A percentile compares a stretch with the other conserved stretches of the same genome.
These are phyloP conservation scores for Drosophila demipolita DNA, from an alignment of 2,888 invertebrate species.

Conservation along the genomic window DNA sequence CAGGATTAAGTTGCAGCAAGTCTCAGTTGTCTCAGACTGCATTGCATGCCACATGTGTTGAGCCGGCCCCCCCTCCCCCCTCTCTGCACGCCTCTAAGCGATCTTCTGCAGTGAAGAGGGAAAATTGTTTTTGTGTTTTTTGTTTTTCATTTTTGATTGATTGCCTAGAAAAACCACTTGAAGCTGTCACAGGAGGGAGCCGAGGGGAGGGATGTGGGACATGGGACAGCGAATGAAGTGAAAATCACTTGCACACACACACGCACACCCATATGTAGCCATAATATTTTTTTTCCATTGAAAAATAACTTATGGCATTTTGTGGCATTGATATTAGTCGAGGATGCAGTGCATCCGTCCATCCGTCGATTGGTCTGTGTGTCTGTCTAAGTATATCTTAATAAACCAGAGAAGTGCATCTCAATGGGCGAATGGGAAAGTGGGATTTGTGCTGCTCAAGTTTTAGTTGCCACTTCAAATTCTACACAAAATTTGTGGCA, in stretches of 20 bases:
- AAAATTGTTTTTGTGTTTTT: conserved; percentile 29
- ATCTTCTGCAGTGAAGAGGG: conserved; percentile 51
- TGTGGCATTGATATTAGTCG: conserved; percentile 39
- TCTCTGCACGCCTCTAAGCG: conserved; percentile 27
- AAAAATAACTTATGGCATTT: conserved; percentile 70
- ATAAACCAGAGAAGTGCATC: conserved; percentile 34
- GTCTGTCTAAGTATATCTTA: conserved; percentile 43
- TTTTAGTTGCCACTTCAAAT: conserved; percentile 15
- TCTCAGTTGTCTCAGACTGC: conserved; percentile 25
- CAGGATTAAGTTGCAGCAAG: conserved; percentile 63
- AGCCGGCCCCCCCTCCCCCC: conserved; percentile 31
- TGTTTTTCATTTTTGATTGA: conserved; percentile 70
- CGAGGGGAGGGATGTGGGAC: conserved; percentile 11
- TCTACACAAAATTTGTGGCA: not conserved
- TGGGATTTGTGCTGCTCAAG: conserved; percentile 2
- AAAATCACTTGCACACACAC: conserved; percentile 68
- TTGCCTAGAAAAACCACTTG: conserved; percentile 78
- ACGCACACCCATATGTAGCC: conserved; percentile 18
- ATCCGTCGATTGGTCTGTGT: not conserved
- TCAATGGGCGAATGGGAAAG: not conserved
- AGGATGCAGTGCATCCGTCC: conserved; percentile 16
- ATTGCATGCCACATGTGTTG: conserved; percentile 60
- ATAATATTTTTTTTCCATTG: conserved; percentile 62
- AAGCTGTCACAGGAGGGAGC: conserved; percentile 60
- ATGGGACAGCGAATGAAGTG: conserved; percentile 56